Evolutionary conservation across 2,113 vertebrate species (phyloP).

Genomic region (Pica pica): DNA sequence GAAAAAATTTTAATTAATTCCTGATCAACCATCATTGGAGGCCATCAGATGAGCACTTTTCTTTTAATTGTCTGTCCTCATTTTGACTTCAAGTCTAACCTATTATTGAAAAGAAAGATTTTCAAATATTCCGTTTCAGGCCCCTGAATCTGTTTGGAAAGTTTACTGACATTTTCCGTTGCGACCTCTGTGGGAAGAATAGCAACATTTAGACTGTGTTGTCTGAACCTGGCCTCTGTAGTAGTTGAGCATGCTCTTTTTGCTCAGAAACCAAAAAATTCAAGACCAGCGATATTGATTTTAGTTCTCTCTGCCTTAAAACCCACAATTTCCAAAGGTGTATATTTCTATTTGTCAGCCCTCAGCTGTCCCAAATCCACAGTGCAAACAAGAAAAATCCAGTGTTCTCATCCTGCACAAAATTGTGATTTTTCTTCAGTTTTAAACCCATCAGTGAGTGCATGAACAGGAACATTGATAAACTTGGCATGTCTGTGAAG

Average conservation of each 20-base stretch:
- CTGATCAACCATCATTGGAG: neutral
- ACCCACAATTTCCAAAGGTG: neutral
- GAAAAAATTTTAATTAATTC: neutral
- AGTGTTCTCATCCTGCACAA: neutral
- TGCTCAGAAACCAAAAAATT: neutral
- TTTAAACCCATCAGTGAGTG: neutral
- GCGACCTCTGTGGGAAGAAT: neutral
- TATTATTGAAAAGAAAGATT: neutral
- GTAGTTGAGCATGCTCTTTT: neutral
- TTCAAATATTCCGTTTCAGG: neutral
- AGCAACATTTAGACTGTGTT: neutral
- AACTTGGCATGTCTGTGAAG: neutral
- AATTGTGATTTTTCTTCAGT: neutral
- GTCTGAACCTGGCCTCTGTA: neutral
- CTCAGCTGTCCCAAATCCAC: neutral
- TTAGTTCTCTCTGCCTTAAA: neutral
- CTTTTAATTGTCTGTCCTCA: neutral
- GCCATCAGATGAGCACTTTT: neutral
- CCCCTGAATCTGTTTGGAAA: neutral
- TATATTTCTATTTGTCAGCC: neutral
- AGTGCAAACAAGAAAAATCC: neutral
- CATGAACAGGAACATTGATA: neutral
- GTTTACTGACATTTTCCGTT: neutral
- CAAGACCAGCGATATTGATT: neutral
- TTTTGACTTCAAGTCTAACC: neutral